These are phyloP conservation scores for Porites rus DNA, from an alignment of 92 coral and sea anemone species.

Conservation along the genomic window DNA sequence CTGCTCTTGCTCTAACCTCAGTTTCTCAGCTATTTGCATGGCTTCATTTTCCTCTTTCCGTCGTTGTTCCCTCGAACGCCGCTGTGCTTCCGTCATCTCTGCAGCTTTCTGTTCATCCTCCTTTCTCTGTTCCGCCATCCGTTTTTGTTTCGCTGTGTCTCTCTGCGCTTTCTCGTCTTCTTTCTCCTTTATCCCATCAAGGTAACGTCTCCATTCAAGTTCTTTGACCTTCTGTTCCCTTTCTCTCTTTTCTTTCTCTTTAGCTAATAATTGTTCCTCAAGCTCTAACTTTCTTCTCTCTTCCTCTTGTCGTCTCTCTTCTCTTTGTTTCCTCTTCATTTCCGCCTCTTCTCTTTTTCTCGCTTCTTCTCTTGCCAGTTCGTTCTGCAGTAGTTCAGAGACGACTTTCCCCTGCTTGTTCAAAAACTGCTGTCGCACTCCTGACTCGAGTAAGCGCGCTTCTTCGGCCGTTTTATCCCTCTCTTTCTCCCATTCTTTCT, in stretches of 20 bases:
- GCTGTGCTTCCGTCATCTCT: slow-evolving; percentile 49
- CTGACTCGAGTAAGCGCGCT: slow-evolving; percentile 57
- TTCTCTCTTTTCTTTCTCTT: slow-evolving; percentile 65
- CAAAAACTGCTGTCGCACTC: slow-evolving; percentile 51
- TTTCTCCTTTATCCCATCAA: slow-evolving; percentile 38
- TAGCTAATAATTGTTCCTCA: slow-evolving; percentile 54
- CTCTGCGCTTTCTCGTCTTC: slow-evolving; percentile 39
- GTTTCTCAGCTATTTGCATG: slow-evolving; percentile 49
- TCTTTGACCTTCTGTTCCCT: slow-evolving; percentile 52
- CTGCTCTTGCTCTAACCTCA: slow-evolving; percentile 52
- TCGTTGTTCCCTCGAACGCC: slow-evolving; percentile 47
- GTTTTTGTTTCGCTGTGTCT: slow-evolving; percentile 32
- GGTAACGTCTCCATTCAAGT: slow-evolving; percentile 50
- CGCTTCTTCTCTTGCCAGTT: slow-evolving; percentile 53
- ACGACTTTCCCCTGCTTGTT: slow-evolving; percentile 58
- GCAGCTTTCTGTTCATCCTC: slow-evolving; percentile 52
- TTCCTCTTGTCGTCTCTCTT: slow-evolving; percentile 57
- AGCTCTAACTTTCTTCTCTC: slow-evolving; percentile 59
- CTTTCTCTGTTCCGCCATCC: slow-evolving; percentile 43
- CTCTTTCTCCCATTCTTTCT: slow-evolving; percentile 40
- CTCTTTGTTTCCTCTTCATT: slow-evolving; percentile 25
- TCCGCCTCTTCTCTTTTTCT: slow-evolving; percentile 59
- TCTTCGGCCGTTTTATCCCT: slow-evolving; percentile 57
- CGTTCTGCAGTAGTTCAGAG: slow-evolving; percentile 48
- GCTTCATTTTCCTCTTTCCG: slow-evolving; percentile 59